A percentile compares a stretch with the other conserved stretches of the same genome.
Evolutionary conservation across 2,888 invertebrate genomes (phyloP).

Genomic region (Xylocampa areola): DNA sequence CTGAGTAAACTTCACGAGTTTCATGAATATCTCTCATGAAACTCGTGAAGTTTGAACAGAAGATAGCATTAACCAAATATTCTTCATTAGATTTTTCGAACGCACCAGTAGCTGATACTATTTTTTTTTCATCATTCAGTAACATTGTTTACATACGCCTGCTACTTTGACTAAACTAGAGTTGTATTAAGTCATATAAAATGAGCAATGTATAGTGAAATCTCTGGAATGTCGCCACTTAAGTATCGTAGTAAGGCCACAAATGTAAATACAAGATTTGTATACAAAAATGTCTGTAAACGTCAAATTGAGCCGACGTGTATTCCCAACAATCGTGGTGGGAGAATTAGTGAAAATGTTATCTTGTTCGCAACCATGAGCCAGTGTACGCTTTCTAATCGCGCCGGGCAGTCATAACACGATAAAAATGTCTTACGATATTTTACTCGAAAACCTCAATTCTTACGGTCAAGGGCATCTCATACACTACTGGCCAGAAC

Average conservation of each 20-base stretch:
- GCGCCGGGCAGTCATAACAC: conserved; percentile 56
- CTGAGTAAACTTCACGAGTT: too few species aligned
- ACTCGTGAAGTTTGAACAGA: too few species aligned
- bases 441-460: conserved; percentile 86
- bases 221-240: neutral
- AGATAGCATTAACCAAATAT: too few species aligned
- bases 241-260: conserved; percentile 14
- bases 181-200: rapidly evolving
- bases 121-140: too few species aligned
- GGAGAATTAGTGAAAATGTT: conserved; percentile 82
- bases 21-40: too few species aligned
- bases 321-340: conserved; percentile 74
- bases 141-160: too few species aligned
- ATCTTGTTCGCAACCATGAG: conserved; percentile 66
- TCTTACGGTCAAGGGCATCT: conserved; percentile 94
- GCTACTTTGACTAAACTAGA: neutral
- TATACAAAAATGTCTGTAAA: conserved; percentile 60
- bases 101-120: too few species aligned
- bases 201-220: conserved; percentile 23
- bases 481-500: conserved; percentile 94
- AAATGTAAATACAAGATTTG: conserved; percentile 66
- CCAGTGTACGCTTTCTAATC: conserved; percentile 88
- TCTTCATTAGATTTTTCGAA: too few species aligned
- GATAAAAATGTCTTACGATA: conserved; percentile 87
- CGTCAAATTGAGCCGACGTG: conserved; percentile 76